A percentile compares a stretch with the other conserved stretches of the same genome.
Conservation (phyloP, 2,797 vertebrate species). For the Melanotaenia nigrans region DNA sequence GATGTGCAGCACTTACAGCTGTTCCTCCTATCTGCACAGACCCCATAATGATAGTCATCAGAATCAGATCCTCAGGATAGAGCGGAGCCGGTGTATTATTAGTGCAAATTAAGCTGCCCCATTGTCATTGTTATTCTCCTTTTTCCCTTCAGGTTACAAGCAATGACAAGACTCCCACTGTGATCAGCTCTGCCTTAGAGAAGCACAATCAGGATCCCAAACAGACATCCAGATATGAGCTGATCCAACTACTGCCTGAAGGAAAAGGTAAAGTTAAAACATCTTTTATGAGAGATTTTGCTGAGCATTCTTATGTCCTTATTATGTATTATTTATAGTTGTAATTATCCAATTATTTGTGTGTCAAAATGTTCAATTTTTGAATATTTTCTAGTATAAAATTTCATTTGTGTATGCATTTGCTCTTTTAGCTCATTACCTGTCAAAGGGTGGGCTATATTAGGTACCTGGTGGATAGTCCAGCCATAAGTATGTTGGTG, state of each 20-base stretch:
- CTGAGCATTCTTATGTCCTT: neutral
- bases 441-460: too few species aligned
- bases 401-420: neutral
- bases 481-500: neutral
- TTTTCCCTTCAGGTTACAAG: conserved; percentile 86
- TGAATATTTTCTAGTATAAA: neutral
- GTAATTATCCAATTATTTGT: neutral
- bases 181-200: conserved; percentile 89
- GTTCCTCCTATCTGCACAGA: conserved; percentile 33
- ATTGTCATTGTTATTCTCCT: conserved; percentile 39
- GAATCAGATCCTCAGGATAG: conserved; percentile 34
- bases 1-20: conserved; percentile 34
- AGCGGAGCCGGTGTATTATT: conserved; percentile 39
- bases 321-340: neutral
- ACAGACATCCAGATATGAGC: conserved; percentile 84
- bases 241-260: conserved; percentile 90
- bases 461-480: neutral
- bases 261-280: conserved; percentile 85
- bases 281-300: neutral
- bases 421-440: neutral
- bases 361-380: neutral
- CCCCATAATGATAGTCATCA: conserved; percentile 62
- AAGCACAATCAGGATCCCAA: conserved; percentile 89
- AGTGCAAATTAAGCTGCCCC: conserved; percentile 46
- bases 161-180: conserved; percentile 91